Base-by-base conservation (phyloP, 2,113 vertebrate species). In the Saimiri boliviensis region DNA sequence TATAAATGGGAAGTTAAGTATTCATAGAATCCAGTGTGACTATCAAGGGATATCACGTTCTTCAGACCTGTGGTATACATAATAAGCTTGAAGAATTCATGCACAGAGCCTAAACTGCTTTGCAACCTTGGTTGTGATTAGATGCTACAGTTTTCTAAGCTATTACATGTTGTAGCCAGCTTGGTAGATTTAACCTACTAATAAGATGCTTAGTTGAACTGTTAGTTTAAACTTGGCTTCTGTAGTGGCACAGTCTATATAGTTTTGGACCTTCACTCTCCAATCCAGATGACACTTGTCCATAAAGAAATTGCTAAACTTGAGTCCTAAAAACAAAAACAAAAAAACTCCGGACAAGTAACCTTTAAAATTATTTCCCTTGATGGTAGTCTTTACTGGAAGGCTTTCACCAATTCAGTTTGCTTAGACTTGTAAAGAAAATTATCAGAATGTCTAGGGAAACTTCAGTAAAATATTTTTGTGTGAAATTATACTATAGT, bases 21-120 rank as follows among this genome's bases (percentile, higher is more conserved):
- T 63, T 32, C 30, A 63, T 32, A 89, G 91, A 98, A 97, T 95
- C 56, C 82, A 95, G 89, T 58, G 95, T 98, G 96, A 97, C 98
- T 98, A 95, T 97, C 95, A 90, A 93, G 92, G 80, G 81, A 80
- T 97, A 96, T 98, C 96, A 95, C 77, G 97, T 98, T 98, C 92
- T 94, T 98, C 80, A 96, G 96, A 94, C 70, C 94, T 97, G 84
- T 88, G 35, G 49, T 70, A 2, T 30, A 54, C 6, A n/a, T 58
- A 77, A 86, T 70, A 93, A 93, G 60, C 93, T 90, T 91, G 81
- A 93, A 95, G 68, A 94, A 76, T 87, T 80, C 6, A 20, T 56
- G 6, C 45, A 93, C 42, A 76, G 84, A 95, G 37, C 42, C 25
- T 87, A 70, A 94, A 70, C 73, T 45, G 52, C 89, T 91, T 37